phyloP scores from a whole-genome alignment of 35 echinoderm and acorn worm genomes.

The Heliocidaris tuberculata region DNA sequence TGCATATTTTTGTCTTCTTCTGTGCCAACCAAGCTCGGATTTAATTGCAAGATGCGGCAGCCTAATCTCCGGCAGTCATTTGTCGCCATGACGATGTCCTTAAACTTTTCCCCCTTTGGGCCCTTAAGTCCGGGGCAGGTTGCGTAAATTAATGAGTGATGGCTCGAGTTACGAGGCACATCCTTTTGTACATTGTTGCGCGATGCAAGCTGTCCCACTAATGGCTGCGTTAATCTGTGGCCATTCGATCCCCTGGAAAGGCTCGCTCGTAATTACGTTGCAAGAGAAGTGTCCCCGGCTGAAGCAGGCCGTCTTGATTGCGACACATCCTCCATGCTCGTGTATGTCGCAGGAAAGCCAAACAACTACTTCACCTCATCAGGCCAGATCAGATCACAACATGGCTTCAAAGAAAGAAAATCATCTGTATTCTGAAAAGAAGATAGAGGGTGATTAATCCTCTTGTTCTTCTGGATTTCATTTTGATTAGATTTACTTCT shows the following conservation, averaged over 20 bases:
- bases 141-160: conserved; percentile 63
- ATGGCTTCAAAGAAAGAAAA: not conserved
- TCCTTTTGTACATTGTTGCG: conserved; percentile 52
- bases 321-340: conserved; percentile 34
- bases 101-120: conserved; percentile 59
- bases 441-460: not conserved
- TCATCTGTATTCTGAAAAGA: not conserved
- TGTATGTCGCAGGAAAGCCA: not conserved
- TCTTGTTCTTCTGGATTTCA: not conserved
- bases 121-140: conserved; percentile 55
- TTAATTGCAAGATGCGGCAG: conserved; percentile 50
- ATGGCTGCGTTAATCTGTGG: conserved; percentile 51
- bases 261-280: conserved; percentile 45
- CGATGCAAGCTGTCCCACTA: conserved; percentile 41
- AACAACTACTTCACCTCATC: not conserved
- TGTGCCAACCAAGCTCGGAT: conserved; percentile 19
- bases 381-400: conserved; percentile 12
- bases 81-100: conserved; percentile 67
- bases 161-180: conserved; percentile 54
- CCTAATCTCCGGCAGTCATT: conserved; percentile 68
- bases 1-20: conserved; percentile 5
- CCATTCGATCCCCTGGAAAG: conserved; percentile 47
- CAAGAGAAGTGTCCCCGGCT: conserved; percentile 42
- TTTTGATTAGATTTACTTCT: not conserved
- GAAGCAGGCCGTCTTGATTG: conserved; percentile 43